Evolutionary conservation across 2,888 invertebrate species (phyloP).

Genomic region (Diadegma fenestrale): DNA sequence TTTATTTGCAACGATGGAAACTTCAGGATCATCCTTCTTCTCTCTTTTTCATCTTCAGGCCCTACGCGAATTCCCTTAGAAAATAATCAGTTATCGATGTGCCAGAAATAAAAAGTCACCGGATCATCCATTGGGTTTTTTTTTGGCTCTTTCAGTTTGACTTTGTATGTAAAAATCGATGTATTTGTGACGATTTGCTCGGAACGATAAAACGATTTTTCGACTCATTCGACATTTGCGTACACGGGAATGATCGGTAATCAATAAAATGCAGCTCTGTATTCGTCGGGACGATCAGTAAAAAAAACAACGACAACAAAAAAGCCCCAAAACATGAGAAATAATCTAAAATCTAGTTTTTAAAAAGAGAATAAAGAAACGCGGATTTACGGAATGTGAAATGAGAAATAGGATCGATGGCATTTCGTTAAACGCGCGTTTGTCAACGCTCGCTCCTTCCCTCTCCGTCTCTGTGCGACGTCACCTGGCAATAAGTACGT

Average conservation of each 20-base stretch:
- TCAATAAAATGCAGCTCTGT: conserved; percentile 48
- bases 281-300: conserved; percentile 3
- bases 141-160: conserved; percentile 12
- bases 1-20: too few species aligned
- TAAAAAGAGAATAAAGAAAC: conserved; percentile 38
- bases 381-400: conserved; percentile 75
- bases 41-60: conserved; percentile 56
- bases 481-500: conserved; percentile 56
- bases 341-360: conserved; percentile 50
- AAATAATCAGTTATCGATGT: conserved; percentile 67
- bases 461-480: conserved; percentile 1
- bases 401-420: conserved; percentile 57
- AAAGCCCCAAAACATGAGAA: neutral
- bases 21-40: too few species aligned
- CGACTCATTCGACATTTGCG: conserved; percentile 39
- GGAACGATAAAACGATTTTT: conserved; percentile 22
- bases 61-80: conserved; percentile 59
- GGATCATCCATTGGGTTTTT: conserved; percentile 47
- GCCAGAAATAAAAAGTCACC: conserved; percentile 63
- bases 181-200: neutral
- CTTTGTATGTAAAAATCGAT: neutral
- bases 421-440: conserved; percentile 46
- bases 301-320: neutral
- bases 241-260: conserved; percentile 62
- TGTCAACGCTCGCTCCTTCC: conserved; percentile 26